A percentile compares a stretch with the other conserved stretches of the same genome.
These are phyloP conservation scores for Xestia rhomboidea DNA, from an alignment of 2,888 invertebrate genomes.

Conservation along the genomic window DNA sequence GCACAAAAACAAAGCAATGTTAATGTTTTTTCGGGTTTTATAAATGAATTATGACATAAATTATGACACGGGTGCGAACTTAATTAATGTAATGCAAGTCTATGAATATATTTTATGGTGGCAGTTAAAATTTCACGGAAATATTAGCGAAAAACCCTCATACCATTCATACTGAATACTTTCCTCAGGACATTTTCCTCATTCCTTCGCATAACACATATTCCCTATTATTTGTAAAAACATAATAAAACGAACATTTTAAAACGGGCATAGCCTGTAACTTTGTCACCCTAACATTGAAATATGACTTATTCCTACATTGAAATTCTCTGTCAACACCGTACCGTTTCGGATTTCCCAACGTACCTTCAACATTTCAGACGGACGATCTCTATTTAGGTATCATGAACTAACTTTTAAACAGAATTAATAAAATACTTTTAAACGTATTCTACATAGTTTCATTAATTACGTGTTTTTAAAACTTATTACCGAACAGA, in stretches of 20 bases:
- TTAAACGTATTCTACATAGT: constrained; percentile 21
- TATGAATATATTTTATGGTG: constrained; percentile 43
- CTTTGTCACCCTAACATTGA: constrained; percentile 29
- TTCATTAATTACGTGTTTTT: constrained; percentile 37
- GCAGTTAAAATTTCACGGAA: constrained; percentile 29
- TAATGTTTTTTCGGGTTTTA: constrained; percentile 28
- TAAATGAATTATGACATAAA: constrained; percentile 51
- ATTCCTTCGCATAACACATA: neutral
- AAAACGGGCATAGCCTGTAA: neutral
- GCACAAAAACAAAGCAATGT: constrained; percentile 13
- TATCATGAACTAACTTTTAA: constrained; percentile 33
- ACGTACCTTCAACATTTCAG: constrained; percentile 28
- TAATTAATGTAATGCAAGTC: constrained; percentile 65
- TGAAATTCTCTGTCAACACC: constrained; percentile 22
- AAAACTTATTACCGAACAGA: constrained; percentile 39
- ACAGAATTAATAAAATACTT: constrained; percentile 52
- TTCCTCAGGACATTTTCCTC: neutral
- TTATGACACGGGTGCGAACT: constrained; percentile 60
- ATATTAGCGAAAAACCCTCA: constrained; percentile 2
- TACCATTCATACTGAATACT: neutral
- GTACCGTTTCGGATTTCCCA: constrained; percentile 30
- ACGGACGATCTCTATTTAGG: constrained; percentile 14
- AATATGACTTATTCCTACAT: constrained; percentile 36
- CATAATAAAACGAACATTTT: neutral
- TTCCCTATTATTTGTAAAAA: neutral